Conservation (phyloP, 2,888 invertebrate species). For the Troglohyphantes excavatus region DNA sequence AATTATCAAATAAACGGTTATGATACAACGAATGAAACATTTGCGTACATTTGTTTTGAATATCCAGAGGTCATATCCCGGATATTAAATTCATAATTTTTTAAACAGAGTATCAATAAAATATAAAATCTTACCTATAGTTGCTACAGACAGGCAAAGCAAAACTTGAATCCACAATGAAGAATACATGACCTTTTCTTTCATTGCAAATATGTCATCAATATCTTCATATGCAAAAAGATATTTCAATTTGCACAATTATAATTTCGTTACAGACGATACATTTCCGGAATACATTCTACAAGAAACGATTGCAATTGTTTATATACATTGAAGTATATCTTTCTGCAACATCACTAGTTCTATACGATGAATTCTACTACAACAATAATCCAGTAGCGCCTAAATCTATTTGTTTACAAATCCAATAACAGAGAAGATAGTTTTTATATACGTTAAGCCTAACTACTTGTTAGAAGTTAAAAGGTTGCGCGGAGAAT, state of each 20-base stretch:
- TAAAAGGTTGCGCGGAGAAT: constrained; percentile 72
- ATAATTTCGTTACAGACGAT: neutral
- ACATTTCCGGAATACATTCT: constrained; percentile 16
- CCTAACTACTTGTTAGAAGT: constrained; percentile 77
- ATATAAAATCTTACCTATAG: constrained; percentile 50
- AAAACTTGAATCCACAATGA: constrained; percentile 48
- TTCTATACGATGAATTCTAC: neutral
- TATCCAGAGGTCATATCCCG: too few relatives aligned
- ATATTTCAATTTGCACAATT: constrained; percentile 3
- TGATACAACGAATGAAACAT: too few relatives aligned
- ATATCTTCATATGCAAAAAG: neutral
- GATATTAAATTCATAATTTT: too few relatives aligned
- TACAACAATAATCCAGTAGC: neutral
- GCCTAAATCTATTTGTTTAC: neutral
- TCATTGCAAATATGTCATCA: constrained; percentile 11
- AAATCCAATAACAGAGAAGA: neutral
- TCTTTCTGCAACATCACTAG: neutral
- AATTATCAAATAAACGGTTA: too few relatives aligned
- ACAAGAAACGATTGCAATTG: constrained; percentile 12
- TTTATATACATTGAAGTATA: neutral
- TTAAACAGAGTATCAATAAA: constrained; percentile 25
- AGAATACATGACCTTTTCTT: constrained; percentile 50
- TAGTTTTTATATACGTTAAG: constrained; percentile 64
- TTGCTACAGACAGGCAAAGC: constrained; percentile 50
- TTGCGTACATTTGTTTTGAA: too few relatives aligned